Conservation (phyloP, 2,113 vertebrate genomes). For the Chinchilla lanigera region DNA sequence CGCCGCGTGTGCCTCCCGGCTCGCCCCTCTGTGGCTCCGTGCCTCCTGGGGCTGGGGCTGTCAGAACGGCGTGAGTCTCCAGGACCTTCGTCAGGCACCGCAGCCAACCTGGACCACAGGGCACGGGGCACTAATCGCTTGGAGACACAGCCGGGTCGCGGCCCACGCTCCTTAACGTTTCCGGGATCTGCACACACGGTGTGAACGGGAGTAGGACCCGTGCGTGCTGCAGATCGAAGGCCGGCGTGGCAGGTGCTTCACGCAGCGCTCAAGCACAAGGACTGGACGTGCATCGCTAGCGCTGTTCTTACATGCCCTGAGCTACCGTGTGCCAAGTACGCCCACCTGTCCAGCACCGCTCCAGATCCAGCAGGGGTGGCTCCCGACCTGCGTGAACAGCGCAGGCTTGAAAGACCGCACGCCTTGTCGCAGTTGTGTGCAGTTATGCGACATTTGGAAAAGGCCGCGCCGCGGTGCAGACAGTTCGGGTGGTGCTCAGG, state of each 20-base stretch:
- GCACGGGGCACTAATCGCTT: neutral
- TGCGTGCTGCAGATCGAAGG: neutral
- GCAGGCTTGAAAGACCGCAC: neutral
- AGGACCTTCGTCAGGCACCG: neutral
- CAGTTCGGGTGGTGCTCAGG: neutral
- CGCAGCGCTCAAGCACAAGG: neutral
- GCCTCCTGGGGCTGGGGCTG: neutral
- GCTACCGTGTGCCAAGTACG: neutral
- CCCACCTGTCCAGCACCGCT: fast-evolving
- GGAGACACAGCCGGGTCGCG: neutral
- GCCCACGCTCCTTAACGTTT: fast-evolving
- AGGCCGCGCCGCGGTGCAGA: neutral
- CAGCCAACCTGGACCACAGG: neutral
- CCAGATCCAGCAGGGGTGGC: neutral
- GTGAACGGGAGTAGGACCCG: neutral
- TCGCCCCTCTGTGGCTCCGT: fast-evolving
- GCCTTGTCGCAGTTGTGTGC: neutral
- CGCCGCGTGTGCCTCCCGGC: neutral
- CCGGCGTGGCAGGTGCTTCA: neutral
- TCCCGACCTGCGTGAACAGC: neutral
- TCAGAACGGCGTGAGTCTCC: neutral
- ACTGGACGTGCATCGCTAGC: neutral
- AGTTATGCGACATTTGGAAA: neutral
- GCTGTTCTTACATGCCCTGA: neutral
- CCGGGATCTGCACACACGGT: neutral